Evolutionary conservation across 2,797 vertebrate genomes (phyloP).

Genomic region (Steatocranus sp.): DNA sequence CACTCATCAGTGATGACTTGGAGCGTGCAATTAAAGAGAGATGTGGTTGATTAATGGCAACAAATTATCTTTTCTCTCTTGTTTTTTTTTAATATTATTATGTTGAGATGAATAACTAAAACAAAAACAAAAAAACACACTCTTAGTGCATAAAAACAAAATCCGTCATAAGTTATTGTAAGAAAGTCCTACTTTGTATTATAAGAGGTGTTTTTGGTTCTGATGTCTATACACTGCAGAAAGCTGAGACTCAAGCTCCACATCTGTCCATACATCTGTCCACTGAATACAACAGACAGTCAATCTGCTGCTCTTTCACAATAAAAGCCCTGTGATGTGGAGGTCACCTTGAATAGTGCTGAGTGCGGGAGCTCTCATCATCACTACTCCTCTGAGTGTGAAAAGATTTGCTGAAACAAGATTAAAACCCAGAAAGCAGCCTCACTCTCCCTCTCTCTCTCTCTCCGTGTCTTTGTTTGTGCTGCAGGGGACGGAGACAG

Average conservation of each 20-base stretch:
- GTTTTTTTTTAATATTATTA: not conserved
- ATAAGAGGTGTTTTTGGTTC: not conserved
- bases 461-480: not conserved
- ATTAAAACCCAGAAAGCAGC: not conserved
- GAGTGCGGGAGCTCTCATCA: slow-evolving; percentile 11
- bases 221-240: not conserved
- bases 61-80: not conserved
- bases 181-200: not conserved
- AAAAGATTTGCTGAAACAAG: slow-evolving; percentile 7
- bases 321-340: slow-evolving; percentile 20
- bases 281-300: not conserved
- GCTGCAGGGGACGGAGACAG: slow-evolving; percentile 88
- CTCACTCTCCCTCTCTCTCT: not conserved
- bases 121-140: not conserved
- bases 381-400: not conserved
- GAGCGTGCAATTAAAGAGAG: not conserved
- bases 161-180: not conserved
- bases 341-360: slow-evolving; percentile 43
- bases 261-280: not conserved
- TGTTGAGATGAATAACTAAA: not conserved
- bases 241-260: not conserved
- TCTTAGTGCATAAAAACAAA: not conserved
- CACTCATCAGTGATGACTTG: not conserved
- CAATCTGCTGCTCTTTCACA: slow-evolving; percentile 2
- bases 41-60: not conserved